Conservation (phyloP, 2,888 invertebrate genomes). For the Seira sanloemensis region DNA sequence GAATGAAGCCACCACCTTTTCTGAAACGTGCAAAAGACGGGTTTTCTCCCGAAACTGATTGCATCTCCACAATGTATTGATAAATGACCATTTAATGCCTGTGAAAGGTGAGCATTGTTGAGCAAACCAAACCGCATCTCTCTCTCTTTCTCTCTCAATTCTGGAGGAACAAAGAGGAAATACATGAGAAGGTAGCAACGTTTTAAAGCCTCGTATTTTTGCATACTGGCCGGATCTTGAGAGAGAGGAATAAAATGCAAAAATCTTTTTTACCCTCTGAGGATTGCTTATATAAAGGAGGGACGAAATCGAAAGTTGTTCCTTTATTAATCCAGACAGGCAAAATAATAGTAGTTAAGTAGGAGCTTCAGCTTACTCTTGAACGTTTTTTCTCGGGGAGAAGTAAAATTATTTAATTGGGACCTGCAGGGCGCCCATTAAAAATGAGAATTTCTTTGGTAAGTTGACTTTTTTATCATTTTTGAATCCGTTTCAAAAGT, state of each 20-base stretch:
- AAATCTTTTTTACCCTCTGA: conserved; percentile 42
- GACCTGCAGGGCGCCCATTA: conserved; percentile 32
- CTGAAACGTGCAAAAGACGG: conserved; percentile 19
- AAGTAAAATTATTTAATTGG: neutral
- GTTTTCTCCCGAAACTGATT: conserved; percentile 35
- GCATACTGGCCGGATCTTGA: conserved; percentile 33
- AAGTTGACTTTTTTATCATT: conserved; percentile 36
- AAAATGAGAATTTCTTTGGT: conserved; percentile 63
- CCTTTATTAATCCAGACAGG: conserved; percentile 64
- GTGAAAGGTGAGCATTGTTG: neutral
- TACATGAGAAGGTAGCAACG: conserved; percentile 32
- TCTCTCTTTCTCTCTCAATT: no score
- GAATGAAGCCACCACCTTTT: neutral
- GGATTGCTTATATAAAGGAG: conserved; percentile 70
- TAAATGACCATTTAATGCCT: neutral
- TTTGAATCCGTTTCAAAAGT: neutral
- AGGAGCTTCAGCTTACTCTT: conserved; percentile 17
- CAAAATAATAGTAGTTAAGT: conserved; percentile 55
- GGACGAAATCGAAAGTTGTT: conserved; percentile 72
- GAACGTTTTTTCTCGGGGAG: neutral
- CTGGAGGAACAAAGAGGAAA: conserved; percentile 28
- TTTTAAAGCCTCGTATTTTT: conserved; percentile 6
- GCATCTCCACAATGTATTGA: neutral
- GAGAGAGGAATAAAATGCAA: neutral
- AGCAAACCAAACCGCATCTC: neutral